phyloP scores from a whole-genome alignment of 2,797 vertebrate species.

The Psittacula echo region DNA sequence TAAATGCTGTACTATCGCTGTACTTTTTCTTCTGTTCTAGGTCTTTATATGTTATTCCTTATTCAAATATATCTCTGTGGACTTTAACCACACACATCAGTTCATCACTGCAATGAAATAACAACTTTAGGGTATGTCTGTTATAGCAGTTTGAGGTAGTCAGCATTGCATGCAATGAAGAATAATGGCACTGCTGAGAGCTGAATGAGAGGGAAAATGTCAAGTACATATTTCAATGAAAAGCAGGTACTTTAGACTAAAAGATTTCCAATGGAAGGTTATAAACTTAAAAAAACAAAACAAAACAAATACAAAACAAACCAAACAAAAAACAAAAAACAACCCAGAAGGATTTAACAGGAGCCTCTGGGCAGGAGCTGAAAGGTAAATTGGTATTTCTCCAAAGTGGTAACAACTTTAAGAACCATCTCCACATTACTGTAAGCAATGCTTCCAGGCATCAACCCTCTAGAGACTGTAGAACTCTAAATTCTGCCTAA shows the following conservation, averaged over 20 bases:
- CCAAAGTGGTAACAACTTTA: background rate
- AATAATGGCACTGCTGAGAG: background rate
- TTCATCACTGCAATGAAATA: conserved; percentile 8
- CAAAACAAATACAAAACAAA: background rate
- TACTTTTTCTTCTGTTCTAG: background rate
- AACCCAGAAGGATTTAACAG: background rate
- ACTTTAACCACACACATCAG: background rate
- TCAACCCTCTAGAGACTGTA: background rate
- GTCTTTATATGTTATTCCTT: background rate
- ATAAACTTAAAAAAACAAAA: background rate
- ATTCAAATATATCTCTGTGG: background rate
- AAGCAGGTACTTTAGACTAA: background rate
- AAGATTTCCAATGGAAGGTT: background rate
- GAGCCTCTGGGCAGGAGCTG: background rate
- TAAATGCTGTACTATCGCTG: background rate
- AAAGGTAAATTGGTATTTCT: background rate
- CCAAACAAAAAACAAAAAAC: too few species aligned
- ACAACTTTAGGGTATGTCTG: background rate
- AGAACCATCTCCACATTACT: background rate
- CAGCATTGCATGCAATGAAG: background rate
- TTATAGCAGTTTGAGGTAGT: background rate
- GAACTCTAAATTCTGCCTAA: background rate
- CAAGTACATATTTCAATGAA: background rate
- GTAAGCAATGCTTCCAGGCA: background rate
- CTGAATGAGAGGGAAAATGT: background rate